These are phyloP conservation scores for Macroglossus sobrinus DNA, from an alignment of 2,113 vertebrate genomes.

Conservation along the genomic window DNA sequence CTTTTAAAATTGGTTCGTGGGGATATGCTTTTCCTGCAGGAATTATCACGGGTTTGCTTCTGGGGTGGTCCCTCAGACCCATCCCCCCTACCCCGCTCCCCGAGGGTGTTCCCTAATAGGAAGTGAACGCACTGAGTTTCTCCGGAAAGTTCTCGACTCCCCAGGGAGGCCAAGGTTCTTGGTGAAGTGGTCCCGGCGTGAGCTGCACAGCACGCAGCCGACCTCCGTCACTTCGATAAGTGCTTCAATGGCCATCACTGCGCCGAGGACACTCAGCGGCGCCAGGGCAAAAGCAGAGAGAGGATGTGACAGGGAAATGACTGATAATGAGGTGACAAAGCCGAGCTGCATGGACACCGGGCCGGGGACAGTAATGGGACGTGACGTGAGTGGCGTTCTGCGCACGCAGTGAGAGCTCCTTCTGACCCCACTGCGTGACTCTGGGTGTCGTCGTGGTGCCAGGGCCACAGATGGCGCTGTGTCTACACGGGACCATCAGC, in stretches of 20 bases:
- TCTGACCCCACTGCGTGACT: neutral
- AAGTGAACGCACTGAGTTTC: neutral
- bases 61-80: neutral
- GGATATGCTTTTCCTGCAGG: neutral
- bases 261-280: accelerated
- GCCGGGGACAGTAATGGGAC: accelerated
- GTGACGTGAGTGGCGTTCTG: too few relatives aligned
- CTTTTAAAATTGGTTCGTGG: neutral
- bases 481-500: accelerated
- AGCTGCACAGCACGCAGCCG: accelerated
- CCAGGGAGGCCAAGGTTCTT: neutral
- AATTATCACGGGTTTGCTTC: neutral
- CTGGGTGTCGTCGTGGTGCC: neutral
- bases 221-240: accelerated
- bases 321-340: neutral
- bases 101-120: accelerated
- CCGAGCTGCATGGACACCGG: accelerated
- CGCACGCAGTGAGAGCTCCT: neutral
- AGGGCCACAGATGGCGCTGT: accelerated
- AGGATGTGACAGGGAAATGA: neutral
- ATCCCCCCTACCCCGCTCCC: too few relatives aligned
- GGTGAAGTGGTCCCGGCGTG: accelerated
- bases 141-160: neutral
- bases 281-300: neutral
- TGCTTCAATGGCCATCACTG: accelerated